Evolutionary conservation across 2,888 invertebrate species (phyloP).

Genomic region (Cylindroiulus punctatus): DNA sequence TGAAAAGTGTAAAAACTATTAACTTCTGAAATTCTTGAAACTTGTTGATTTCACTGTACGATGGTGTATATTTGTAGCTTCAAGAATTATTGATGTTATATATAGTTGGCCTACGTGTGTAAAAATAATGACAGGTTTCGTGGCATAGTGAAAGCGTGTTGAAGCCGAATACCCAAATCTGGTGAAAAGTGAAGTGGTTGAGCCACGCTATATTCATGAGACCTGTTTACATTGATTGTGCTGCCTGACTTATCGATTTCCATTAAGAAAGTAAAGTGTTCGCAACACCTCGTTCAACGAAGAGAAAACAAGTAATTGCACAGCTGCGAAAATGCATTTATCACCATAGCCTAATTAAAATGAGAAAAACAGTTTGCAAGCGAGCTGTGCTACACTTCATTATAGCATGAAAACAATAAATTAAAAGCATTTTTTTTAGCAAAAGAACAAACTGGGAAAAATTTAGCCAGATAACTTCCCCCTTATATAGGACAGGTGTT

Average conservation of each 20-base stretch:
- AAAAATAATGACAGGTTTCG: not conserved
- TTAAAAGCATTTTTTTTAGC: not conserved
- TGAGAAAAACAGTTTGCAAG: not conserved
- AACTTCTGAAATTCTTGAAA: no score
- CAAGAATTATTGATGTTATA: no score
- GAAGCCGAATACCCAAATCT: not conserved
- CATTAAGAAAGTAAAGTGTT: not conserved
- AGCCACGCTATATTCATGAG: not conserved
- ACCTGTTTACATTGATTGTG: not conserved
- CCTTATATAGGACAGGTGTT: no score
- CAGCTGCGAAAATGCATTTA: slow-evolving; percentile 2
- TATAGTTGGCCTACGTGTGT: not conserved
- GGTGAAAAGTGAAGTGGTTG: not conserved
- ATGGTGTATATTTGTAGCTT: no score
- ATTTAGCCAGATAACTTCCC: no score
- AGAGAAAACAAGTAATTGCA: not conserved
- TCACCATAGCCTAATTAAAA: not conserved
- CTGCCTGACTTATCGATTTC: slow-evolving; percentile 6
- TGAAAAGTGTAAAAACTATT: no score
- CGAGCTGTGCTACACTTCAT: no score
- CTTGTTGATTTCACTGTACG: no score
- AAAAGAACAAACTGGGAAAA: no score
- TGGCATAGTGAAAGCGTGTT: not conserved
- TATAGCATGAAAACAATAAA: no score
- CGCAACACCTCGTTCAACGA: not conserved